Conservation (phyloP, 2,113 vertebrate genomes). For the Phasianus colchicus region DNA sequence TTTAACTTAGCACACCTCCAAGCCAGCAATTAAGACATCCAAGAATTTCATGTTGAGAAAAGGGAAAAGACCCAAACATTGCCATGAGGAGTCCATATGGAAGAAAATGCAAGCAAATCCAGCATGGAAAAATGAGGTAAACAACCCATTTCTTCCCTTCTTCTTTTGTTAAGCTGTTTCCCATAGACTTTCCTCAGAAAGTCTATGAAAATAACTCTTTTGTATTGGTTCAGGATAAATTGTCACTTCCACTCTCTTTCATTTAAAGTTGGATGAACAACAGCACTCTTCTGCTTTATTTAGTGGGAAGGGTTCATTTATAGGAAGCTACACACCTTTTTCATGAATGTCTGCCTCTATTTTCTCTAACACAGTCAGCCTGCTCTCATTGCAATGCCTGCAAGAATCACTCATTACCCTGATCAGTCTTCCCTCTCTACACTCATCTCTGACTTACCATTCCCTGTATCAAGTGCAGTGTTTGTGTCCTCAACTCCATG, state of each 20-base stretch:
- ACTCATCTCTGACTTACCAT: background rate
- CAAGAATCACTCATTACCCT: background rate
- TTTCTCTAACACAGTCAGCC: background rate
- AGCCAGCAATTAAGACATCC: constrained; percentile 55
- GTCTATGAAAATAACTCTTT: background rate
- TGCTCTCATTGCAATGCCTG: background rate
- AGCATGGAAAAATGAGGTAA: constrained; percentile 9
- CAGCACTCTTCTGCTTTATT: background rate
- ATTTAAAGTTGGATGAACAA: background rate
- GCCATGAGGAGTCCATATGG: background rate
- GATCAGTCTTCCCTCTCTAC: background rate
- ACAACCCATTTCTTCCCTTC: constrained; percentile 1
- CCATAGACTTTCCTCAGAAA: background rate
- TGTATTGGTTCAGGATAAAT: background rate
- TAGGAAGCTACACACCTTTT: background rate
- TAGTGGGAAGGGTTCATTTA: background rate
- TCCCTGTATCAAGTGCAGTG: background rate
- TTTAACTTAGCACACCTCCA: background rate
- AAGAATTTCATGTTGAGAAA: constrained; percentile 26
- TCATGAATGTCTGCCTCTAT: background rate
- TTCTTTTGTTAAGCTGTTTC: background rate
- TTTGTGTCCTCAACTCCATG: background rate
- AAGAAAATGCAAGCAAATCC: constrained; percentile 43
- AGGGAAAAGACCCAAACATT: background rate
- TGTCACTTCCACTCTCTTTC: background rate